These are phyloP conservation scores for Pholis gunnellus DNA, from an alignment of 2,113 vertebrate species.

Conservation along the genomic window DNA sequence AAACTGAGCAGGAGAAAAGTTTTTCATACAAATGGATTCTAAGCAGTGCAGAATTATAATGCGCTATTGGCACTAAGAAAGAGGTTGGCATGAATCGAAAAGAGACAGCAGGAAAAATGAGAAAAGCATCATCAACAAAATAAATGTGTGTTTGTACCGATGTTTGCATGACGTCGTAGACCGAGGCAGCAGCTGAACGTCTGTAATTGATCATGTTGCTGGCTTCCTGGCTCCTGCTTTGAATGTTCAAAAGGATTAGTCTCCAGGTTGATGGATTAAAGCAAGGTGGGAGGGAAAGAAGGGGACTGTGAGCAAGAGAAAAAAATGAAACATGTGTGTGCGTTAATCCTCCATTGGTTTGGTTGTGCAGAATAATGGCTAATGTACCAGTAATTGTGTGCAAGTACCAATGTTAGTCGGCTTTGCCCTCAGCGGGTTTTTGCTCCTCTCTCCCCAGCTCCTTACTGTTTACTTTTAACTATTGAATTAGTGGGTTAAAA, in stretches of 20 bases:
- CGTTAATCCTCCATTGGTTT: constrained; percentile 63
- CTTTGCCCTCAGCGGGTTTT: constrained; percentile 56
- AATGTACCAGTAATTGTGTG: constrained; percentile 74
- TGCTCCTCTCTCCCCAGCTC: constrained; percentile 35
- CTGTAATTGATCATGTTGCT: constrained; percentile 79
- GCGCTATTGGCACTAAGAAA: constrained; percentile 14
- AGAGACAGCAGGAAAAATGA: constrained; percentile 54
- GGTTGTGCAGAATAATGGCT: constrained; percentile 57
- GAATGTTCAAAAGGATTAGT: constrained; percentile 80
- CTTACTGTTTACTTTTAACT: constrained; percentile 77
- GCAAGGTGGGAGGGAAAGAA: constrained; percentile 64
- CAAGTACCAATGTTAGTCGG: constrained; percentile 45
- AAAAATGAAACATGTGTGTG: constrained; percentile 66
- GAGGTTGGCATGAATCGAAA: constrained; percentile 49
- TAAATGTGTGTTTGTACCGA: constrained; percentile 66
- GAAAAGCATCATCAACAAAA: constrained; percentile 53
- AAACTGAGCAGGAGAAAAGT: constrained; percentile 32
- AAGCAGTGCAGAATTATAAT: constrained; percentile 36
- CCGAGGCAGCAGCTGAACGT: constrained; percentile 63
- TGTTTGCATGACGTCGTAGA: constrained; percentile 70
- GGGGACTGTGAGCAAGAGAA: constrained; percentile 39
- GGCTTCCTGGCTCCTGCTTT: constrained; percentile 67
- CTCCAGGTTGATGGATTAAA: constrained; percentile 81
- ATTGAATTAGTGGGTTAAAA: constrained; percentile 82
- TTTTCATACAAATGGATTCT: constrained; percentile 32